phyloP scores from a whole-genome alignment of 2,113 vertebrate genomes.

The Lepus americanus region DNA sequence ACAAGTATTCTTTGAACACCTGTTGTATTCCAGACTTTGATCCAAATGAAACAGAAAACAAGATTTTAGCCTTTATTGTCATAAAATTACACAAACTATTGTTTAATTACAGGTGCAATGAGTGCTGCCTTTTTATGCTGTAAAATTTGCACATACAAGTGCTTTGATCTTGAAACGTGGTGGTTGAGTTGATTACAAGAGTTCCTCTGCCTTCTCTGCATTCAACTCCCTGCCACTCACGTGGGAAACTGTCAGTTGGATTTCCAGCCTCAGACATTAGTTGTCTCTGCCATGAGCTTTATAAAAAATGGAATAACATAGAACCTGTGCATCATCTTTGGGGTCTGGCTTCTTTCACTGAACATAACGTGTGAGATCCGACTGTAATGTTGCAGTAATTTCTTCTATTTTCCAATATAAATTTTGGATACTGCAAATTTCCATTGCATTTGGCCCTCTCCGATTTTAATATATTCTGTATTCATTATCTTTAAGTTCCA shows the following conservation, averaged over 20 bases:
- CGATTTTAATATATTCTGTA: background rate
- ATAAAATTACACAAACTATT: background rate
- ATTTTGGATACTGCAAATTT: background rate
- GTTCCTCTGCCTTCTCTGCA: background rate
- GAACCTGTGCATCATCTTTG: background rate
- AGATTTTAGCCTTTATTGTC: background rate
- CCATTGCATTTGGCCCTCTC: background rate
- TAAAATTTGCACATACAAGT: background rate
- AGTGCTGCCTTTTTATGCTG: background rate
- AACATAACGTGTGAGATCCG: background rate
- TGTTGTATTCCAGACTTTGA: background rate
- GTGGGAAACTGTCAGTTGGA: background rate
- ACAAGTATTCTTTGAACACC: background rate
- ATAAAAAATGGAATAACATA: background rate
- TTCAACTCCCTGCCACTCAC: background rate
- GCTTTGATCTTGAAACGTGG: background rate
- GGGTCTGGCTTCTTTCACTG: background rate
- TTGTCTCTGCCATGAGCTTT: background rate
- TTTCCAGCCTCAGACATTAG: background rate
- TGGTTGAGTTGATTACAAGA: background rate
- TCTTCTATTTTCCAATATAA: background rate
- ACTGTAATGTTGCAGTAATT: background rate
- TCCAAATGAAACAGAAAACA: background rate
- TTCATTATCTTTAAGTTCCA: background rate
- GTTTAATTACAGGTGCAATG: background rate